These are phyloP conservation scores for Falco biarmicus DNA, from an alignment of 2,797 vertebrate genomes.

Conservation along the genomic window DNA sequence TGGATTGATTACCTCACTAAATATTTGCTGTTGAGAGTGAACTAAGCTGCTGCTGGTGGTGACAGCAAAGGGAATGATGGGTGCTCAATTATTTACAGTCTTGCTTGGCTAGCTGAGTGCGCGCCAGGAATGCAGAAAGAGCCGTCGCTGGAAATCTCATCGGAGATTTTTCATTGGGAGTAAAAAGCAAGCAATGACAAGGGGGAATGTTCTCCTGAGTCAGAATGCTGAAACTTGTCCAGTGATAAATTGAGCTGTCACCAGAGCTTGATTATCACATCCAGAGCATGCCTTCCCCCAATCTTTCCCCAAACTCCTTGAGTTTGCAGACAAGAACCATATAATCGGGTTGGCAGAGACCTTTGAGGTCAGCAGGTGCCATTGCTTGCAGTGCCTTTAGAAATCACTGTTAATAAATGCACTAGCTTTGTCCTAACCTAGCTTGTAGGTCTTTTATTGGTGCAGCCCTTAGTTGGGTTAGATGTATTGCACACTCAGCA, in stretches of 20 bases:
- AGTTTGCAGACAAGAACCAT: neutral
- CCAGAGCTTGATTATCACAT: neutral
- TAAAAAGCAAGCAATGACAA: neutral
- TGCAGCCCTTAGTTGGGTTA: neutral
- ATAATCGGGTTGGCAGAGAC: neutral
- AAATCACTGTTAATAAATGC: neutral
- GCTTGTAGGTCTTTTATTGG: neutral
- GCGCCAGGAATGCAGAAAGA: slow-evolving; percentile 38
- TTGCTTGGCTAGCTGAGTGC: slow-evolving; percentile 9
- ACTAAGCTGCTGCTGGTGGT: neutral
- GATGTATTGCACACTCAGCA: rapidly evolving
- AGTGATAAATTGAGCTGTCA: slow-evolving; percentile 45
- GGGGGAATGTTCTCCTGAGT: neutral
- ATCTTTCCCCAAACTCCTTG: neutral
- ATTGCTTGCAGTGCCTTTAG: neutral
- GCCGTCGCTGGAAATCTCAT: neutral
- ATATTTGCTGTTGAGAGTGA: slow-evolving; percentile 34
- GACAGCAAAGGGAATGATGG: neutral
- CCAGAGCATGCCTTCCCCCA: neutral
- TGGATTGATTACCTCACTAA: slow-evolving; percentile 34
- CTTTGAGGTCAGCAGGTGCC: neutral
- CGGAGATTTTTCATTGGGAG: slow-evolving; percentile 20
- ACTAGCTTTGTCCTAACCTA: neutral
- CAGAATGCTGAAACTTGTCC: neutral
- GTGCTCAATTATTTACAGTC: slow-evolving; percentile 57